A percentile compares a stretch with the other conserved stretches of the same genome.
These are phyloP conservation scores for Deroplatys truncata DNA, from an alignment of 2,888 invertebrate species.

Conservation along the genomic window DNA sequence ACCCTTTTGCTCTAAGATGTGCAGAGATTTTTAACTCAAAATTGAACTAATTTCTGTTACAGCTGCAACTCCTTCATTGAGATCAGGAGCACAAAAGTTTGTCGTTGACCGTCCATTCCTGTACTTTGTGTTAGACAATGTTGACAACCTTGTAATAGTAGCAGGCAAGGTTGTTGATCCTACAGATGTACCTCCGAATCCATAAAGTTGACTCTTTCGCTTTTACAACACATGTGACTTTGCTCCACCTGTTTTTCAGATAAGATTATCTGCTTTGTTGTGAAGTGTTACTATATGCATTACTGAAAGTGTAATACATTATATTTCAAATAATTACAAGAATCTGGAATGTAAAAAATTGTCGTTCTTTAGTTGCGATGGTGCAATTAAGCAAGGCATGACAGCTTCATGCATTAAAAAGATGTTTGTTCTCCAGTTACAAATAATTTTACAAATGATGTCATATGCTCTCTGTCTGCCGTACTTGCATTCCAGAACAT, in stretches of 20 bases:
- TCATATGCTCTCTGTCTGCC: too few species aligned
- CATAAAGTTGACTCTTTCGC: background rate
- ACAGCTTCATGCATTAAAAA: too few species aligned
- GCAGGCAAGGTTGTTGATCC: constrained; percentile 36
- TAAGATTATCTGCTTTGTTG: too few species aligned
- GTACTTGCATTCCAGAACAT: background rate
- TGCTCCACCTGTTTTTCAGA: too few species aligned
- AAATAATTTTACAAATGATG: too few species aligned
- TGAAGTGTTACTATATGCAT: too few species aligned
- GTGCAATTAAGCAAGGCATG: too few species aligned
- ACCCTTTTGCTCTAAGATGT: background rate
- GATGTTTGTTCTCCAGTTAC: too few species aligned
- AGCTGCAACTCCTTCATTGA: background rate
- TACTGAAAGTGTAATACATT: too few species aligned
- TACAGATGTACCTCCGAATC: background rate
- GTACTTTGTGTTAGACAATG: constrained; percentile 35
- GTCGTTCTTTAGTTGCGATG: too few species aligned
- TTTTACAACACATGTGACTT: background rate
- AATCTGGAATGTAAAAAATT: too few species aligned
- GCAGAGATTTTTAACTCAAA: background rate
- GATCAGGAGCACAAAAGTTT: constrained; percentile 32
- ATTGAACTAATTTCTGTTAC: background rate
- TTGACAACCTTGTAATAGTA: constrained; percentile 34
- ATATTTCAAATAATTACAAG: too few species aligned
- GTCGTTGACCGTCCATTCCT: constrained; percentile 37